phyloP scores from a whole-genome alignment of 2,888 invertebrate species.

The Epiblema foenella region DNA sequence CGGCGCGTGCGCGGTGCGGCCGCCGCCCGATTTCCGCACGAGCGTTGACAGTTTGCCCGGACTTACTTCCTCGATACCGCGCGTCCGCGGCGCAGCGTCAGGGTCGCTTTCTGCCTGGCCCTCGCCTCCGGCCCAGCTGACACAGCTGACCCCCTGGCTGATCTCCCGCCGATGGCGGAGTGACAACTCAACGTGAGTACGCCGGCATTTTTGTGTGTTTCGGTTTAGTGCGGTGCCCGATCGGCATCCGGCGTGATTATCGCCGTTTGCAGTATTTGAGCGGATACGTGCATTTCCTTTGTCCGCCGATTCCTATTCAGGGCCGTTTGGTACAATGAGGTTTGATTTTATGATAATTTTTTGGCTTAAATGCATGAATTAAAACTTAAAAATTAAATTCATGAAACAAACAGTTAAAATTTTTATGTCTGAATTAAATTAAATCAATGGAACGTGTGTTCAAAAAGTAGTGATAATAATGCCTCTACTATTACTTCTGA shows the following conservation, averaged over 20 bases:
- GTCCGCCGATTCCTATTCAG: slow-evolving; percentile 42
- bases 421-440: background rate
- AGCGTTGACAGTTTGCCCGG: slow-evolving; percentile 86
- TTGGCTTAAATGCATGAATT: background rate
- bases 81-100: slow-evolving; percentile 74
- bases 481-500: no score
- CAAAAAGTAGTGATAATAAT: background rate
- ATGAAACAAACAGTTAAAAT: background rate
- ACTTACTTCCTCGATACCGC: slow-evolving; percentile 82
- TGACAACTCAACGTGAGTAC: slow-evolving; percentile 71
- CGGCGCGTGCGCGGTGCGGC: slow-evolving; percentile 78
- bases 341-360: slow-evolving; percentile 30
- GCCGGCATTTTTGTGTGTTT: slow-evolving; percentile 29
- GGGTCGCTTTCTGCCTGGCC: slow-evolving; percentile 49
- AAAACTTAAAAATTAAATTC: background rate
- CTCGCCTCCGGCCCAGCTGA: slow-evolving; percentile 54
- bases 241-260: slow-evolving; percentile 16
- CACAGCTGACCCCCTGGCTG: slow-evolving; percentile 46
- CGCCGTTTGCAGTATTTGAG: slow-evolving; percentile 31
- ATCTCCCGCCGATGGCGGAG: slow-evolving; percentile 67
- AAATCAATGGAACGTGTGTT: background rate
- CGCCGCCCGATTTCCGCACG: slow-evolving; percentile 86
- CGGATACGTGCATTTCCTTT: slow-evolving; percentile 48
- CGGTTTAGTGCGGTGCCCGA: slow-evolving; percentile 15
- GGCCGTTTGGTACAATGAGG: slow-evolving; percentile 32